Evolutionary conservation across 64 coral and sea anemone genomes (phyloP).

Genomic region (Montipora cactus): DNA sequence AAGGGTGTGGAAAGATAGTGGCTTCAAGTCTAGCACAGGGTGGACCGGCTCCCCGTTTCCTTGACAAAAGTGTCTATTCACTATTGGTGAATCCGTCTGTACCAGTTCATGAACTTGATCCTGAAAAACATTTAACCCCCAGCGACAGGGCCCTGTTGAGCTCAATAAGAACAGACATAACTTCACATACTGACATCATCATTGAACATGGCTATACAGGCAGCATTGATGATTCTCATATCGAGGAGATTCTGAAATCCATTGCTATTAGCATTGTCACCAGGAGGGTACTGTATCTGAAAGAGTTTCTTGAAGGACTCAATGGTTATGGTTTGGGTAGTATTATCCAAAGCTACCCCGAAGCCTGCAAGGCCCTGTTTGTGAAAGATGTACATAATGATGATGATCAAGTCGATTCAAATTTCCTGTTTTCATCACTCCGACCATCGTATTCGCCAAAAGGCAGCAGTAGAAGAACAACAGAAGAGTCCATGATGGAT

Average conservation of each 20-base stretch:
- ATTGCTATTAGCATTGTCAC: slow-evolving; percentile 60
- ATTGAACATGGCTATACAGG: slow-evolving; percentile 75
- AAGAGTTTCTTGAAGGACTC: slow-evolving; percentile 34
- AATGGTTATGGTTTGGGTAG: slow-evolving; percentile 13
- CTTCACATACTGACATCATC: slow-evolving; percentile 32
- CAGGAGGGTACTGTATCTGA: slow-evolving; percentile 32
- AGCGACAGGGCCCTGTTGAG: slow-evolving; percentile 27
- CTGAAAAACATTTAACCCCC: slow-evolving; percentile 42
- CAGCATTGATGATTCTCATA: slow-evolving; percentile 21
- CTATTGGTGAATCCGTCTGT: slow-evolving; percentile 14
- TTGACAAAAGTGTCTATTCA: slow-evolving; percentile 47
- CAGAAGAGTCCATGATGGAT: too few species aligned
- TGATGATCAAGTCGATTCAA: slow-evolving; percentile 39
- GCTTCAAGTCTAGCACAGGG: neutral
- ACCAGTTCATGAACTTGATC: slow-evolving; percentile 12
- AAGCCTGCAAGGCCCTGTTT: slow-evolving; percentile 39
- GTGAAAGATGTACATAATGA: neutral
- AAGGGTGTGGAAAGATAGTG: slow-evolving; percentile 37
- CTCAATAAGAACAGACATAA: slow-evolving; percentile 16
- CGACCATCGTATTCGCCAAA: neutral
- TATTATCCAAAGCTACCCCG: slow-evolving; percentile 17
- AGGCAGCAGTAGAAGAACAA: slow-evolving; percentile 5
- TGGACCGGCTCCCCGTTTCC: slow-evolving; percentile 33
- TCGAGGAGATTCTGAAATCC: slow-evolving; percentile 51
- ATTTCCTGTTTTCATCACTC: slow-evolving; percentile 48